Conservation (phyloP, 2,113 vertebrate species). For the Datnioides undecimradiatus region DNA sequence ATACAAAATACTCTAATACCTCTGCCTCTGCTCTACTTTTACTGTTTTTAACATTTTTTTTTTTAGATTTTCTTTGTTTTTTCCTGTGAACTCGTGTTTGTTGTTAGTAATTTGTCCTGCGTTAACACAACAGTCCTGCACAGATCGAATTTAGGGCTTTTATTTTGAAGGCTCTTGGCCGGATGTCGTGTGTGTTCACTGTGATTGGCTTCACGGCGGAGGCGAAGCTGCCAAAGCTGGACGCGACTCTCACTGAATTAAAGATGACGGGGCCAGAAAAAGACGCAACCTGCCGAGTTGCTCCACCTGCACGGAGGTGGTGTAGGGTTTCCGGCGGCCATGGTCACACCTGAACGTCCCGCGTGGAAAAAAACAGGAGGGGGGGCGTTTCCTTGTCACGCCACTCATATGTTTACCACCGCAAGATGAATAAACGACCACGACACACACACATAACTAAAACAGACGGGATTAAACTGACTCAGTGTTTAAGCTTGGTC, state of each 20-base stretch:
- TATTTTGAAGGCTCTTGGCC: slow-evolving; percentile 12
- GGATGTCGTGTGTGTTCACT: slow-evolving; percentile 20
- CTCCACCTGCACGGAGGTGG: background rate
- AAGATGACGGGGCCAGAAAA: slow-evolving; percentile 32
- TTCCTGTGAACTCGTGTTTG: too few species aligned
- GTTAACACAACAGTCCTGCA: too few species aligned
- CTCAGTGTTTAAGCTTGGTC: too few species aligned
- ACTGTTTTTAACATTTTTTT: too few species aligned
- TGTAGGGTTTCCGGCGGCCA: slow-evolving; percentile 1
- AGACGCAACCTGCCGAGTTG: background rate
- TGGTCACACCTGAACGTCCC: slow-evolving; percentile 20
- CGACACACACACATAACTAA: background rate
- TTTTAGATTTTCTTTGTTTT: too few species aligned
- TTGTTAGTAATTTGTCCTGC: background rate
- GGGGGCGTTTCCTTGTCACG: too few species aligned
- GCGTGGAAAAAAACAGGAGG: background rate
- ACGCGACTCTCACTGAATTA: slow-evolving; percentile 42
- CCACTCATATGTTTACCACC: background rate
- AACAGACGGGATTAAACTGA: background rate
- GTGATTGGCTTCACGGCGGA: background rate
- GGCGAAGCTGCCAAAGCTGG: background rate
- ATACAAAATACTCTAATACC: too few species aligned
- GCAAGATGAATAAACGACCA: background rate
- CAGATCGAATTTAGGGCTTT: background rate
- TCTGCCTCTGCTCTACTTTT: too few species aligned